A percentile compares a stretch with the other conserved stretches of the same genome.
Evolutionary conservation across 2,888 invertebrate species (phyloP).

Genomic region (Girardia tigrina): DNA sequence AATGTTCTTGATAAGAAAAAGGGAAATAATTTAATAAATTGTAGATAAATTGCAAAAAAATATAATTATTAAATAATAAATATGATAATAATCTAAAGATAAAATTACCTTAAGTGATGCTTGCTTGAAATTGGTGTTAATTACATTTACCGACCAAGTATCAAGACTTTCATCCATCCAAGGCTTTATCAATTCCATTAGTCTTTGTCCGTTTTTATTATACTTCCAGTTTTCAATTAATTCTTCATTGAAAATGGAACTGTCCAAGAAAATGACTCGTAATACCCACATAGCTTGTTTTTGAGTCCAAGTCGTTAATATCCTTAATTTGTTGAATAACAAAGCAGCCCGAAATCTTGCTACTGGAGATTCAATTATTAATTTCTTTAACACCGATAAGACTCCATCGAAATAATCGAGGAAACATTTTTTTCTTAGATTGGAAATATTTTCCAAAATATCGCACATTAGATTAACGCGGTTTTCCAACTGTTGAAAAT

Average conservation of each 20-base stretch:
- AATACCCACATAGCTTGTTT: background rate
- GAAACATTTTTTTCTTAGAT: slow-evolving; percentile 1
- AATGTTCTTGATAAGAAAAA: too few species aligned
- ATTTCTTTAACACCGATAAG: background rate
- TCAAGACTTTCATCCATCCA: background rate
- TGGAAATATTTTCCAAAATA: slow-evolving; percentile 6
- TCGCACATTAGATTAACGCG: background rate
- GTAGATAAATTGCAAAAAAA: too few species aligned
- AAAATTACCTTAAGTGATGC: too few species aligned
- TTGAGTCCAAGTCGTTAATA: background rate
- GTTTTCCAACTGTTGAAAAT: slow-evolving; percentile 13
- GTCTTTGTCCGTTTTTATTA: background rate
- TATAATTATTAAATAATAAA: too few species aligned
- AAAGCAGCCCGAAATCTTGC: slow-evolving; percentile 6
- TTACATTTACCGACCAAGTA: background rate
- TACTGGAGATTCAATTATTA: background rate
- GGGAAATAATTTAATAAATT: too few species aligned
- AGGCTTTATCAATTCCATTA: background rate
- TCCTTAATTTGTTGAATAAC: background rate
- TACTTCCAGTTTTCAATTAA: slow-evolving; percentile 15
- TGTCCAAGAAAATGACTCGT: background rate
- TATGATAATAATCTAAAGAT: too few species aligned
- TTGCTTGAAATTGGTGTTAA: background rate
- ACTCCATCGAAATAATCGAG: background rate
- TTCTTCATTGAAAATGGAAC: background rate